Conservation (phyloP, 2,888 invertebrate species). For the Euplexia lucipara region DNA sequence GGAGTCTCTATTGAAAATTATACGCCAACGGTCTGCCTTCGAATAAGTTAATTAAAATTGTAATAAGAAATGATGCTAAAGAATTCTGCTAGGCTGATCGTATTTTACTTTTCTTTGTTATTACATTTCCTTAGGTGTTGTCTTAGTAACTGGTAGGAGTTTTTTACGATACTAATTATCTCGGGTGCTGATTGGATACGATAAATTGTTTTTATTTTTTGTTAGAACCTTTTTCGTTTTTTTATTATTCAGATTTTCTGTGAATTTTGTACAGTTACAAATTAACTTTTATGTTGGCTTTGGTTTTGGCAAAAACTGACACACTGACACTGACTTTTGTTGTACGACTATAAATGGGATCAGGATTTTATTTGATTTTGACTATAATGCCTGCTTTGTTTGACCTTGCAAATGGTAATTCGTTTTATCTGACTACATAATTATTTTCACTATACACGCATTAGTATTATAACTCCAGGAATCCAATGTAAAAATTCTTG, state of each 20-base stretch:
- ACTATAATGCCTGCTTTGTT: too few relatives aligned
- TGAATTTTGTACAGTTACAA: too few relatives aligned
- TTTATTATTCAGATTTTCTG: neutral
- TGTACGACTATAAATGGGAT: too few relatives aligned
- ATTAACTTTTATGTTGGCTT: too few relatives aligned
- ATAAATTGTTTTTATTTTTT: slow-evolving; percentile 33
- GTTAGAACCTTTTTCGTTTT: neutral
- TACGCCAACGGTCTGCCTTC: slow-evolving; percentile 38
- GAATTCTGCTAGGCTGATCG: slow-evolving; percentile 49
- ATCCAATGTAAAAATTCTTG: too few relatives aligned
- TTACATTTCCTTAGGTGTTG: slow-evolving; percentile 34
- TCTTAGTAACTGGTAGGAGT: slow-evolving; percentile 16
- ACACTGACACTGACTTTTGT: too few relatives aligned
- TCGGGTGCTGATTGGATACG: slow-evolving; percentile 32
- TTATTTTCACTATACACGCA: too few relatives aligned
- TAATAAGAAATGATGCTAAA: slow-evolving; percentile 67
- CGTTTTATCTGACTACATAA: too few relatives aligned
- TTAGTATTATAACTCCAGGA: too few relatives aligned
- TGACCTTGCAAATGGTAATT: too few relatives aligned
- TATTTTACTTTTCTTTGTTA: slow-evolving; percentile 47
- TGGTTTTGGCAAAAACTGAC: too few relatives aligned
- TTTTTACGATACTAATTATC: slow-evolving; percentile 24
- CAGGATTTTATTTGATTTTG: too few relatives aligned
- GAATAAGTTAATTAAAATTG: slow-evolving; percentile 72
- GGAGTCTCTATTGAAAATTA: slow-evolving; percentile 64